Evolutionary conservation across 2,888 invertebrate species (phyloP), one percentile per base, ranked within the genome.

Genomic region (Rambutsinella grinnellia): DNA sequence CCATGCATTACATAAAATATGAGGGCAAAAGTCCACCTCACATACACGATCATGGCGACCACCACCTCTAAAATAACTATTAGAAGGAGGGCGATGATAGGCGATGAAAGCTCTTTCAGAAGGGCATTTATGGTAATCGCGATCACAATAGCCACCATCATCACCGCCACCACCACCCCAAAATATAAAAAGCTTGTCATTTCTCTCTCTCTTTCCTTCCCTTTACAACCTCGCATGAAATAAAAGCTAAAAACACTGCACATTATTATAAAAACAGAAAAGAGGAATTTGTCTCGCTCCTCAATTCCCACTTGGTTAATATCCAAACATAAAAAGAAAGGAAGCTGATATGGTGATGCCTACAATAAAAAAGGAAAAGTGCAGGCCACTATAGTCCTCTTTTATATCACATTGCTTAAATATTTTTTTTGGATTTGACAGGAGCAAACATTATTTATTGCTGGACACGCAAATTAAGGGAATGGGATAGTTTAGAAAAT

Each of bases 391-490:
- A 54, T 47, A 17, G 19, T 47, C 47, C n/a, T 47, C 47, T n/a
- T n/a, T n/a, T n/a, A n/a, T n/a, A n/a, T n/a, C 47, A 47, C n/a
- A 47, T 47, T 21, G 53, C 21, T 53, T n/a, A 47, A 47, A 47
- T 3, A n/a, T 47, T 46, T 61, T 56, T 63, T 67, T 67, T 74
- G 72, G 47, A n/a, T 74, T 72, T 68, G 60, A 78, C 58, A 63
- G 63, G 36, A 72, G 77, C 68, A 74, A 70, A 71, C 74, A 65
- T 77, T 74, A 79, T 79, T 79, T 77, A 79, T 77, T 72, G 70
- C 79, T 63, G 76, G 72, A 76, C 79, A 79, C 79, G 79, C 79
- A 79, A 76, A 79, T 79, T 79, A 79, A 63, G 54, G 54, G 65
- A 26, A 65, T 65, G 53, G 65, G 44, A 54, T 36, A 65, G 19